Evolutionary conservation across 2,888 invertebrate genomes (phyloP), one percentile per base, ranked within the genome.

Genomic region (Cataglyphis albicans): DNA sequence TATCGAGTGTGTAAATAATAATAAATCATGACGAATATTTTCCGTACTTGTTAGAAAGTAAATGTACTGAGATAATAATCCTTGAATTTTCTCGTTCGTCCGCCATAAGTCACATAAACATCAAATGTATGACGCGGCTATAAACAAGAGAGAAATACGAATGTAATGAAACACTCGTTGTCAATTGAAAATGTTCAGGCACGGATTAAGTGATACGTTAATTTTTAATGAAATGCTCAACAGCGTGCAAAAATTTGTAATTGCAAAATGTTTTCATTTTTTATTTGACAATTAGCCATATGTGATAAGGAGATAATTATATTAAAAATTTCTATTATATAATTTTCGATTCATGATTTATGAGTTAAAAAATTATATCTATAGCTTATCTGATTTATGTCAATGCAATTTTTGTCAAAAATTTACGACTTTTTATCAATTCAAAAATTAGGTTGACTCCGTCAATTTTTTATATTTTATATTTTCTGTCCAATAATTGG

Each of bases 21-120:
- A 64, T 52, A 9, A 75, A 75, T 61, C 61, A 73, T 12, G n/a
- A 38, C 12, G 25, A 75, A 35, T 75, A 64, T 64, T 75, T 75
- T 75, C 75, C 64, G 75, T 64, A 64, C 52, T n/a, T 64, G 64
- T 35, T 75, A 64, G 75, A 64, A 64, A 38, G n/a, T 75, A 52
- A 12, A 64, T 64, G 38, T 75, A 65, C 6, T 10, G 48, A 52
- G 48, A 75, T 64, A 63, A 74, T 63, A 75, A 55, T 38, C 15
- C 35, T 52, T 64, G 29, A 64, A 64, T 35, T 32, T 32, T 75
- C 21, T 75, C 35, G 64, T 75, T 75, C 35, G 64, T 75, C 64
- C 75, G 52, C 25, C 48, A 18, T 64, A 52, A 75, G 48, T 75
- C 38, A 70, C 29, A 15, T n/a, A 64, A 64, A 12, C 35, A 74